phyloP scores from a whole-genome alignment of 2,113 vertebrate genomes.

The Indri indri region DNA sequence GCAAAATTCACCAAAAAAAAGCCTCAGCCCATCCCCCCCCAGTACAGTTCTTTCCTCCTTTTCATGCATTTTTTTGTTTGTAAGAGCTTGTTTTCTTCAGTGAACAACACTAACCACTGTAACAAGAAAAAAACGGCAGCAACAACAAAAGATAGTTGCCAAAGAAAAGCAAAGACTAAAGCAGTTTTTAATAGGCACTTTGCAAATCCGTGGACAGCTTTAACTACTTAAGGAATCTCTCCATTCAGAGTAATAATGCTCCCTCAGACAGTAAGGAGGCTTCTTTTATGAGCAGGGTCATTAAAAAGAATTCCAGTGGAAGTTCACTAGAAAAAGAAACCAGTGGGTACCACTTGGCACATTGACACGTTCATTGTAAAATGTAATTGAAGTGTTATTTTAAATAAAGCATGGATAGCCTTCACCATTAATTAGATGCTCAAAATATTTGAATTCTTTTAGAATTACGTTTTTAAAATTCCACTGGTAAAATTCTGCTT shows the following conservation, averaged over 20 bases:
- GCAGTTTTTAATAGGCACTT: constrained; percentile 70
- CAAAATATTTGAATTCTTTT: constrained; percentile 39
- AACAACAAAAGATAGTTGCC: constrained; percentile 44
- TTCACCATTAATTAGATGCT: constrained; percentile 14
- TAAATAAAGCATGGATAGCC: background rate
- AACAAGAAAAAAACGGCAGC: background rate
- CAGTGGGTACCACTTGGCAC: constrained; percentile 15
- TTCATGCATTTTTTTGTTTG: constrained; percentile 42
- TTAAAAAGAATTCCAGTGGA: constrained; percentile 70
- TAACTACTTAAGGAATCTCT: constrained; percentile 67
- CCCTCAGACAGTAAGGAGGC: constrained; percentile 65
- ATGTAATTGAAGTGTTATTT: constrained; percentile 51
- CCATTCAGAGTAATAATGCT: constrained; percentile 65
- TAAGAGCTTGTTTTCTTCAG: constrained; percentile 57
- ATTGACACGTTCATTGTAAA: constrained; percentile 37
- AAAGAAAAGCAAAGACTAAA: constrained; percentile 57
- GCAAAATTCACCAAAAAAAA: background rate
- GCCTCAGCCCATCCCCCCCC: background rate
- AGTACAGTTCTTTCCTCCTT: background rate
- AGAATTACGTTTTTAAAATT: background rate
- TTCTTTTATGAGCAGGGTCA: constrained; percentile 66
- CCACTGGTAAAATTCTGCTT: background rate
- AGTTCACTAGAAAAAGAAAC: constrained; percentile 48
- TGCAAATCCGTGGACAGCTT: constrained; percentile 64
- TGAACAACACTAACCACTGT: background rate